Conservation (phyloP, 2,113 vertebrate genomes). For the Chaenocephalus aceratus region DNA sequence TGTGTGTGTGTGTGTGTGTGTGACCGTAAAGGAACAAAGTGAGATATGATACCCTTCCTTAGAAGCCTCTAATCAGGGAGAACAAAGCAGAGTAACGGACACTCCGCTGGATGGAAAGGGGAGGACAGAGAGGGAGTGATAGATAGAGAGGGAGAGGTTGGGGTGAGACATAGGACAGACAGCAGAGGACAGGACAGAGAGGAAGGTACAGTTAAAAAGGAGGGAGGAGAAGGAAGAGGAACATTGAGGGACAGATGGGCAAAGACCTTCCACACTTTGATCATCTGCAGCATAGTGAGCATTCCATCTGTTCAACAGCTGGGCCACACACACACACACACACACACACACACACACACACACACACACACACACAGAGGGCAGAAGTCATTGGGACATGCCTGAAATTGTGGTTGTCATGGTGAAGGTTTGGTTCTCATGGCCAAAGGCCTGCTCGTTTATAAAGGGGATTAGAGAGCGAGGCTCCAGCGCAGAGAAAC, state of each 20-base stretch:
- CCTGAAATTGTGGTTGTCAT: constrained; percentile 74
- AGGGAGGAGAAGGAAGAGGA: constrained; percentile 41
- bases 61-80: constrained; percentile 67
- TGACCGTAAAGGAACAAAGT: constrained; percentile 43
- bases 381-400: constrained; percentile 61
- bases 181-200: constrained; percentile 14
- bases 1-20: constrained; percentile 46
- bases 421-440: constrained; percentile 77
- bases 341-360: background rate
- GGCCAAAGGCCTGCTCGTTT: constrained; percentile 62
- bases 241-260: constrained; percentile 45
- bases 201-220: constrained; percentile 13
- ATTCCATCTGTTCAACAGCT: constrained; percentile 82
- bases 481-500: constrained; percentile 25
- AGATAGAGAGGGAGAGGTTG: constrained; percentile 10
- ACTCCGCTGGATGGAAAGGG: constrained; percentile 35
- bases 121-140: constrained; percentile 2
- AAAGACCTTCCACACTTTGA: constrained; percentile 69
- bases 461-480: constrained; percentile 60
- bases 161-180: constrained; percentile 12
- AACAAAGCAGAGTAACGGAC: constrained; percentile 62
- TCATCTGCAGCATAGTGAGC: constrained; percentile 76
- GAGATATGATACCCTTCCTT: constrained; percentile 63
- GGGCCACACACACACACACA: constrained; percentile 19
- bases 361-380: constrained; percentile 3